Base-by-base conservation (phyloP, 2,113 vertebrate genomes). In the Syngnathus floridae region DNA sequence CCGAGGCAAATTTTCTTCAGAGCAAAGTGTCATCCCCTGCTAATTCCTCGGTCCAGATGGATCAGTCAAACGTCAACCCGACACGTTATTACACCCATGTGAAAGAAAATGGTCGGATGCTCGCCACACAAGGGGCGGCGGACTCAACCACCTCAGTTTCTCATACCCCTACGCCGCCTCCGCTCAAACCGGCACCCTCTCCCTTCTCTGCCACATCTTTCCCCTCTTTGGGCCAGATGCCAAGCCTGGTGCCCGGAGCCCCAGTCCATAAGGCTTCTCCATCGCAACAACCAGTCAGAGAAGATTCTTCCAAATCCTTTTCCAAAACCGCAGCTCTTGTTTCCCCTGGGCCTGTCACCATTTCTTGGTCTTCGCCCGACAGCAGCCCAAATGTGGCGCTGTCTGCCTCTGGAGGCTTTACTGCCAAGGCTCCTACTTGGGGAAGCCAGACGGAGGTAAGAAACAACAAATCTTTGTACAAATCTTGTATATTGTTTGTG, bases 81-180 rank as follows among this genome's bases (percentile, higher is more conserved):
- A 52, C 80, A 64, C 78, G 72, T 37, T 79, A 60, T 90, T 91
- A 92, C 58, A 89, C 90, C 75, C 93, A 94, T 77, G 91, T 94
- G 83, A 99, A 98, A 90, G 97, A 99, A 90, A 98, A 99, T 40
- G 95, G 96, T 61, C 93, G 93, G 66, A 87, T 91, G 6, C 78
- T 92, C 36, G 88, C 94, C 78, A 91, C 92, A 35, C 95, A 96
- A 69, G 96, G 91, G 65, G 86, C 89, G 71, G 87, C 91, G 62
- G 92, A 94, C 55, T 82, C 87, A 13, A 84, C 81, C 6, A 81
- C 82, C 26, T 62, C 73, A 8, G 43, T 71, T 4, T 14, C 78
- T 49, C 86, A 81, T 54, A 87, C 87, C 36, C 85, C 86, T 61
- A 89, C 90, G 70, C 91, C 92, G 0, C 95, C 95, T 79, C 91